Conservation (phyloP, 2,888 invertebrate species). For the Lepidochrysops patricia region DNA sequence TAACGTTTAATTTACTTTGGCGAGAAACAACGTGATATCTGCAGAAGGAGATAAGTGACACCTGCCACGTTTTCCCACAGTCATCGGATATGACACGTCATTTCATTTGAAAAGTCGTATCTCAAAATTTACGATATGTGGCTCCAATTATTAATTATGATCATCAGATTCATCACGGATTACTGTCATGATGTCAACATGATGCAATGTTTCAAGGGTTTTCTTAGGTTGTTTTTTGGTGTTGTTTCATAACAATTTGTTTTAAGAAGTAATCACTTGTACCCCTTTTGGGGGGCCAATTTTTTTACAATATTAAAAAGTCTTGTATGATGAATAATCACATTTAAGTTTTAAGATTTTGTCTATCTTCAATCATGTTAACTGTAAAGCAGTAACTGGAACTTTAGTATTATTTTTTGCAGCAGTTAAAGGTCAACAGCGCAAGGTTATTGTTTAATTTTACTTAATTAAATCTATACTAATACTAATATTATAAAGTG, state of each 20-base stretch:
- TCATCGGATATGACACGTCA: slow-evolving; percentile 58
- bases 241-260: background rate
- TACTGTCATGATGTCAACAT: background rate
- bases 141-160: slow-evolving; percentile 10
- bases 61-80: slow-evolving; percentile 69
- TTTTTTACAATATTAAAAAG: too few relatives aligned
- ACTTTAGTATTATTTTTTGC: too few relatives aligned
- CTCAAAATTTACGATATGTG: slow-evolving; percentile 12
- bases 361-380: too few relatives aligned
- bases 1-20: slow-evolving; percentile 24
- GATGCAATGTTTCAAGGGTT: background rate
- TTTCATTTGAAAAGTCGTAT: slow-evolving; percentile 36
- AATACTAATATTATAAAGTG: too few relatives aligned
- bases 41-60: slow-evolving; percentile 54
- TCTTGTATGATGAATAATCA: too few relatives aligned
- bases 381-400: too few relatives aligned
- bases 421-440: too few relatives aligned
- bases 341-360: too few relatives aligned
- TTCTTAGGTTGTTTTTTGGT: background rate
- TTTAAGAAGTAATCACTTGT: too few relatives aligned
- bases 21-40: slow-evolving; percentile 23
- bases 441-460: background rate
- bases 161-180: background rate
- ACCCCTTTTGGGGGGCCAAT: too few relatives aligned
- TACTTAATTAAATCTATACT: background rate